Evolutionary conservation across 2,888 invertebrate species (phyloP).

Genomic region (Chironomus tentans): DNA sequence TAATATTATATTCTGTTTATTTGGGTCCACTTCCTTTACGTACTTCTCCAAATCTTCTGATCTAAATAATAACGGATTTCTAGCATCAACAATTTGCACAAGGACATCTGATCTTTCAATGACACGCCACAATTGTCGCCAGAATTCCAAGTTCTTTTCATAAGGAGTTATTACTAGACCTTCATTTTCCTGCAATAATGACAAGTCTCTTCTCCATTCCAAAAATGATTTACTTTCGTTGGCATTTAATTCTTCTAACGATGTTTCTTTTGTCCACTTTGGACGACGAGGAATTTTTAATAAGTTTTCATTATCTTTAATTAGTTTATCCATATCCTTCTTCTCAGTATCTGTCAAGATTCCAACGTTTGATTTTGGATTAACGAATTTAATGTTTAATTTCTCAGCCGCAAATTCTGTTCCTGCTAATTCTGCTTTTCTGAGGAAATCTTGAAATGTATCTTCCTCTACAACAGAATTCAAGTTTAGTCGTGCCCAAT

Average conservation of each 20-base stretch:
- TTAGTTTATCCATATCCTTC: conserved; percentile 45
- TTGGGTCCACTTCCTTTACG: conserved; percentile 62
- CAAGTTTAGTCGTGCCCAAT: conserved; percentile 82
- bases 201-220: conserved; percentile 80
- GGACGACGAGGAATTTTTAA: conserved; percentile 83
- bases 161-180: conserved; percentile 87
- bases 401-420: conserved; percentile 91
- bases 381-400: conserved; percentile 68
- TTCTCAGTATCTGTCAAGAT: conserved; percentile 53
- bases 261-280: conserved; percentile 63
- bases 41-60: conserved; percentile 86
- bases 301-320: conserved; percentile 50
- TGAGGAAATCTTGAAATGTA: conserved; percentile 92
- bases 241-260: conserved; percentile 67
- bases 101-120: conserved; percentile 92
- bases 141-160: conserved; percentile 94
- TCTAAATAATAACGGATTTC: conserved; percentile 89
- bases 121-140: conserved; percentile 98
- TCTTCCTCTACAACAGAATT: conserved; percentile 92
- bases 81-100: conserved; percentile 90
- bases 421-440: conserved; percentile 89
- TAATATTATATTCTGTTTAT: conserved; percentile 72
- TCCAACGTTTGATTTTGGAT: conserved; percentile 51
- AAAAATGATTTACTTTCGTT: conserved; percentile 78
- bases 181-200: conserved; percentile 66